Conservation (phyloP, 2,797 vertebrate genomes). For the Fratercula arctica region DNA sequence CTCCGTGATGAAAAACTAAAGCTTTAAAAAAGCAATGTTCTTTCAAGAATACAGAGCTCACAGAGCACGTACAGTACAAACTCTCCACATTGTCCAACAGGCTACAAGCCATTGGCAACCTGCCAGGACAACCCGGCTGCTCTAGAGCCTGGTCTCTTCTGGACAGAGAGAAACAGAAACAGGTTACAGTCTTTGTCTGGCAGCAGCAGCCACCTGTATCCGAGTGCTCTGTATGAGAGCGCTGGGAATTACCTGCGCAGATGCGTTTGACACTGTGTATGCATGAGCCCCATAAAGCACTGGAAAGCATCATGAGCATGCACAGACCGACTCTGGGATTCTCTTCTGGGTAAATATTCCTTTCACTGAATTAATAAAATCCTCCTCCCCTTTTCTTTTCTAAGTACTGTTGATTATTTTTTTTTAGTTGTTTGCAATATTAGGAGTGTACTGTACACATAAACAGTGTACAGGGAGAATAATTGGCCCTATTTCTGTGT, state of each 20-base stretch:
- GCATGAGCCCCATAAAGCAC: background rate
- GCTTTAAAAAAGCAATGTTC: background rate
- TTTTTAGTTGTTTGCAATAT: background rate
- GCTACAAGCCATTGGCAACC: too few relatives aligned
- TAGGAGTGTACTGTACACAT: background rate
- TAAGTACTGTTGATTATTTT: background rate
- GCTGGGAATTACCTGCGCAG: background rate
- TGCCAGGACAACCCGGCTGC: background rate
- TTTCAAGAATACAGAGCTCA: background rate
- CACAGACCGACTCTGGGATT: background rate
- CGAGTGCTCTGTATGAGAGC: fast-evolving
- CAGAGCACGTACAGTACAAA: too few relatives aligned
- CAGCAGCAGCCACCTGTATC: fast-evolving
- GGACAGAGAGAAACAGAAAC: too few relatives aligned
- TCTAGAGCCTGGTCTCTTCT: background rate
- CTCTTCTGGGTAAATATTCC: background rate
- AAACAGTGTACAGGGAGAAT: background rate
- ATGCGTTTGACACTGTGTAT: fast-evolving
- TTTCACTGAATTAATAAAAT: background rate
- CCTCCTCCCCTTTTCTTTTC: background rate
- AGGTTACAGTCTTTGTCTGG: background rate
- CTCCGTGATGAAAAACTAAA: background rate
- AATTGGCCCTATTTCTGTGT: background rate
- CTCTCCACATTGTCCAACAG: background rate
- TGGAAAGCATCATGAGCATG: fast-evolving